phyloP scores from a whole-genome alignment of 2,888 invertebrate species.

The Pristionchus entomophagus region DNA sequence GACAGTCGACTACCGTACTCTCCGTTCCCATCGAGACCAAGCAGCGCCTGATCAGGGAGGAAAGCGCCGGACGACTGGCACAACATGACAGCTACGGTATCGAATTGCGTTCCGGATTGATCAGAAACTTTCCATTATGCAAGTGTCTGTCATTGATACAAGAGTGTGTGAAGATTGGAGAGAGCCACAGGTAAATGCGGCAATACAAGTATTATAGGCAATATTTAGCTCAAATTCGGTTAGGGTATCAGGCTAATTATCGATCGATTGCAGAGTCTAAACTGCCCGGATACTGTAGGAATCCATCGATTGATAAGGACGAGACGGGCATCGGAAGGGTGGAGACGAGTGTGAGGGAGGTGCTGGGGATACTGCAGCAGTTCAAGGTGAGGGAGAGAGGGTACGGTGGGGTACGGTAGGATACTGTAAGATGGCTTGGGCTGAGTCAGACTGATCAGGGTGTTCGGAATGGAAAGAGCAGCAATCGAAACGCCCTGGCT shows the following conservation, averaged over 20 bases:
- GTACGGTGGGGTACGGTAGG: too few species aligned
- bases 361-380: conserved; percentile 48
- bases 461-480: too few species aligned
- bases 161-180: too few species aligned
- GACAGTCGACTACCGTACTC: conserved; percentile 10
- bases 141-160: too few species aligned
- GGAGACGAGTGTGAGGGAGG: conserved; percentile 50
- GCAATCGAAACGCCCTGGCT: too few species aligned
- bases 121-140: too few species aligned
- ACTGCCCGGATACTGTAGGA: background rate
- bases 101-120: background rate
- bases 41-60: background rate
- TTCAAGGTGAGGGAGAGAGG: conserved; percentile 48
- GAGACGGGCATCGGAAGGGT: background rate
- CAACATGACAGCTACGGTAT: conserved; percentile 36
- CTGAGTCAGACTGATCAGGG: too few species aligned
- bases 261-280: background rate
- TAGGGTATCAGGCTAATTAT: background rate
- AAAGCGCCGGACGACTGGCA: background rate
- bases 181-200: too few species aligned
- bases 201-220: too few species aligned
- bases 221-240: too few species aligned
- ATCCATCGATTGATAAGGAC: background rate
- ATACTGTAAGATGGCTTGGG: too few species aligned
- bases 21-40: conserved; percentile 33